These are phyloP conservation scores for Emys orbicularis DNA, from an alignment of 2,797 vertebrate species.

Conservation along the genomic window DNA sequence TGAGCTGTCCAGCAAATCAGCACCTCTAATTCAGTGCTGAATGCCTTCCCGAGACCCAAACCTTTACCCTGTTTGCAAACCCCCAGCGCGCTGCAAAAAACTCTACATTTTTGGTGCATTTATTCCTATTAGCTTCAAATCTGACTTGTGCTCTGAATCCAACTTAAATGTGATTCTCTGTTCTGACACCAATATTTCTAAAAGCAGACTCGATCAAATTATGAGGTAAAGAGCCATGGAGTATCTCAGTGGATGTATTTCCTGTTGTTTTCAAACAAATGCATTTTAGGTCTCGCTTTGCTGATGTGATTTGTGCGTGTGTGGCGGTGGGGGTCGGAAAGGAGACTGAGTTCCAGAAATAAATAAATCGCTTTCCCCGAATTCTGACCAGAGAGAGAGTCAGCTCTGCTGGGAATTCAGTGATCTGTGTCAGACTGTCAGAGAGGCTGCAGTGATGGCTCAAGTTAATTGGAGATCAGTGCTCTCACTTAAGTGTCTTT, in stretches of 20 bases:
- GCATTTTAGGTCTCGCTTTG: conserved; percentile 23
- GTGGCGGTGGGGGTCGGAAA: not conserved
- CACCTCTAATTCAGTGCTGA: not conserved
- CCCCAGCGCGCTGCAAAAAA: not conserved
- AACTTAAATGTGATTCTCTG: not conserved
- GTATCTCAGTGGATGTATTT: conserved; percentile 46
- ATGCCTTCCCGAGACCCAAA: not conserved
- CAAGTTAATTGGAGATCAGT: not conserved
- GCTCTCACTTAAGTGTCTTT: not conserved
- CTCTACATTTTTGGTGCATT: not conserved
- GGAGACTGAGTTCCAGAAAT: not conserved
- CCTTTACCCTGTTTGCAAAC: not conserved
- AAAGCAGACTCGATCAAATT: conserved; percentile 29
- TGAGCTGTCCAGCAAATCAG: conserved; percentile 19
- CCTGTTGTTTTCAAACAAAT: conserved; percentile 35
- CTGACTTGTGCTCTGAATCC: not conserved
- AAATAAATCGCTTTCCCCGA: not conserved
- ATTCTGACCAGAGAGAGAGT: not conserved
- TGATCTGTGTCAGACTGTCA: rapidly evolving
- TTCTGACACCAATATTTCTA: conserved; percentile 49
- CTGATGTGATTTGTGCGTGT: not conserved
- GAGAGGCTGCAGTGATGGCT: rapidly evolving
- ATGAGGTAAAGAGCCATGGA: conserved; percentile 29
- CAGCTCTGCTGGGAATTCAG: rapidly evolving
- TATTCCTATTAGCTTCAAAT: rapidly evolving